Evolutionary conservation across 2,797 vertebrate genomes (phyloP), one percentile per base, ranked within the genome.

Genomic region (Agapornis canus): DNA sequence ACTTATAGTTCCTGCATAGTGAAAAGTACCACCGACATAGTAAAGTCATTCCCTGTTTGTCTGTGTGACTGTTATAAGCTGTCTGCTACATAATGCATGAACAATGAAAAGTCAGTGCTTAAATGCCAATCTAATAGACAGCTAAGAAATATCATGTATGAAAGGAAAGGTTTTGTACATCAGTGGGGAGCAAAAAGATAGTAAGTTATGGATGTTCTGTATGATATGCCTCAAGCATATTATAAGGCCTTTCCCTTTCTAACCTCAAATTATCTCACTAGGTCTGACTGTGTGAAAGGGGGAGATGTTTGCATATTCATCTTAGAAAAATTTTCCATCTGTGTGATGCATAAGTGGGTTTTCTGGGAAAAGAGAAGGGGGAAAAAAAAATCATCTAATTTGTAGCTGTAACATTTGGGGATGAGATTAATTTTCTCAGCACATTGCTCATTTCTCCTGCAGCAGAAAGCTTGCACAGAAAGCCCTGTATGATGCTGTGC

Each of bases 181-280:
- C 56, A 65, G 39, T 21, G 61, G 77, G 56, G 80, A 95, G 78
- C 66, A 84, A 95, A 56, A 82, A 79, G 47, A 22, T 61, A 82
- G 84, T 77, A 82, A 95, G 81, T 91, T 85, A 93, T 23, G 69
- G 40, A 64, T 77, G 64, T 77, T 84, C 94, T 76, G 63, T 48
- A 42, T 48, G 13, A 92, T 86, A 92, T 59, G 3, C 51, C 56
- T 56, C 49, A 47, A 64, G 13, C 9, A 25, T 85, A 8, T 80
- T 76, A 42, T 45, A 80, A 90, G 26, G 13, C 10, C 86, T 61
- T n/a, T 77, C 11, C 31, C 47, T 35, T 92, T 68, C 63, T 52
- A 94, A 48, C 32, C 23, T n/a, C 8, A 73, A 72, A 90, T 89
- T 82, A 81, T 79, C 54, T 88, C 45, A 45, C 56, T 19, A 35